Conservation (phyloP, 2,797 vertebrate species). For the Varecia variegata region DNA sequence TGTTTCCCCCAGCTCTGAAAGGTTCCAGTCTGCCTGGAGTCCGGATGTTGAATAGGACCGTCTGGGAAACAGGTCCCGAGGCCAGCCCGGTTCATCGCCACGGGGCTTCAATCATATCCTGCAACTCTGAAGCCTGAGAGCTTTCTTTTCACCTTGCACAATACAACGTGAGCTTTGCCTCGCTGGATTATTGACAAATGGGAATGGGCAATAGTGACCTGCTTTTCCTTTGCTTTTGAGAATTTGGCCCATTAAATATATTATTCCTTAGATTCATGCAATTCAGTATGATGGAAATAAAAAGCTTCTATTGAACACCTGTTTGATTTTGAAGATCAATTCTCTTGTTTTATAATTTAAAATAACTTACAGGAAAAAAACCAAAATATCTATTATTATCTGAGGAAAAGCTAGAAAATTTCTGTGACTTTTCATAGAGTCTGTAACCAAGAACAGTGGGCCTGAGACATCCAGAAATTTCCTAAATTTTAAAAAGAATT, state of each 20-base stretch:
- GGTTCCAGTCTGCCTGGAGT: background rate
- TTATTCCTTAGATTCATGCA: background rate
- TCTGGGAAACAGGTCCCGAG: background rate
- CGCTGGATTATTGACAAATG: background rate
- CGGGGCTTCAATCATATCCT: constrained; percentile 28
- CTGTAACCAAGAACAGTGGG: background rate
- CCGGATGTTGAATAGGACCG: background rate
- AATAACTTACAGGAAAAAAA: background rate
- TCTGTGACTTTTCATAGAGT: background rate
- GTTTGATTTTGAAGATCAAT: constrained; percentile 2
- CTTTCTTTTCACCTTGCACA: constrained; percentile 12
- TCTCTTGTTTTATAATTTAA: constrained; percentile 32
- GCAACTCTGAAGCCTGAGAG: background rate
- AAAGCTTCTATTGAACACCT: background rate
- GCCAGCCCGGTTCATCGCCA: background rate
- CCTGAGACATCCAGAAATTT: background rate
- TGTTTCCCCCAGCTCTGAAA: constrained; percentile 9
- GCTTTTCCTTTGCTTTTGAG: background rate
- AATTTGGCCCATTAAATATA: constrained; percentile 20
- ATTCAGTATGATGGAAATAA: constrained; percentile 28
- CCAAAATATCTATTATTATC: background rate
- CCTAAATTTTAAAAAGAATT: background rate
- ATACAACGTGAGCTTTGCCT: background rate
- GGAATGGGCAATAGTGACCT: background rate
- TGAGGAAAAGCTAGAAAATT: background rate